Evolutionary conservation across 2,888 invertebrate genomes (phyloP), one percentile per base, ranked within the genome.

Genomic region (Ceratothoa steindachneri): DNA sequence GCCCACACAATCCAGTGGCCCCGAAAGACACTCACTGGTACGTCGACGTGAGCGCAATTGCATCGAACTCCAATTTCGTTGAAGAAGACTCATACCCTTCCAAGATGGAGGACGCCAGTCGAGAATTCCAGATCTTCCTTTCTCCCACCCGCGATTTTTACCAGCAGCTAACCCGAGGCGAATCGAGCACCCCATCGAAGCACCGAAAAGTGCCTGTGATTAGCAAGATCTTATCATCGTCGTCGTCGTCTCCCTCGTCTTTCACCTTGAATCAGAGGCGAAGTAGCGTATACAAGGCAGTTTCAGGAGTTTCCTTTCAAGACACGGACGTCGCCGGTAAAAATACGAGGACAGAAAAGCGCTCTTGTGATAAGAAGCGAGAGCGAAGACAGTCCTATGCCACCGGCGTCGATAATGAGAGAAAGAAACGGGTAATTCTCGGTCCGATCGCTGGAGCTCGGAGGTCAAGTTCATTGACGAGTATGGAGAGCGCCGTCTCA

Each of bases 241-340:
- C 60, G 27, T 51, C 52, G 19, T 51, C 52, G 15, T 73, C 73
- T 64, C 68, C 77, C 5, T 77, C 77, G 9, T 68, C 69, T 65
- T 77, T 77, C 73, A 77, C 73, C 73, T 64, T 76, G 51, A 73
- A 73, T 5, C 77, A 77, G 65, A 53, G 77, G 60, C 73, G 73
- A 69, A 71, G 73, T 1, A 77, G 72, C 7, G 72, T 77, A 24
- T 77, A 77, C 71, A 77, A 77, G 66, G 77, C 77, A 2, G 73
- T 77, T 22, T 77, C 77, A 3, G 77, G 77, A 2, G 77, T 77
- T n/a, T 77, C 77, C 4, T 77, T 77, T 65, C 77, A 77, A 31
- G 77, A 77, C 55, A 77, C 73, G 22, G 77, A 77, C 41, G 31
- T 77, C 3, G 77, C 73, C 12, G 71, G 71, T 0, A 77, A 77